Conservation (phyloP, 2,888 invertebrate species). For the Spicauda simplicius region DNA sequence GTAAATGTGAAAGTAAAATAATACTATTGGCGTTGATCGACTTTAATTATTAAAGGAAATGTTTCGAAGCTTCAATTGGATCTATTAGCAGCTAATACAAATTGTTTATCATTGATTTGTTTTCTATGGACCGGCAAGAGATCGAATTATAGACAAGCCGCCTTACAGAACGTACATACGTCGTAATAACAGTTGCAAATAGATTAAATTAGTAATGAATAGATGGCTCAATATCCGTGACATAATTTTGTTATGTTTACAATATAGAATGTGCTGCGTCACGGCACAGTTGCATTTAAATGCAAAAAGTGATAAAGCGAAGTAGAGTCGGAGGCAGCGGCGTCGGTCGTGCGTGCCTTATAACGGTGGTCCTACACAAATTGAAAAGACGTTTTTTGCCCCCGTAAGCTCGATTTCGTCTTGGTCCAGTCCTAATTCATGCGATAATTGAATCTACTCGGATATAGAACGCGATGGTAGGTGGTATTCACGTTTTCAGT, state of each 20-base stretch:
- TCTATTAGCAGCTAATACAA: conserved; percentile 8
- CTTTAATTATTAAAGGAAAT: background rate
- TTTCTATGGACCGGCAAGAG: conserved; percentile 11
- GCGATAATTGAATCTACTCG: conserved; percentile 66
- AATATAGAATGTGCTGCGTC: conserved; percentile 70
- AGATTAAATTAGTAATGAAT: conserved; percentile 66
- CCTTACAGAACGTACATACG: conserved; percentile 47
- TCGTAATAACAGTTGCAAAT: conserved; percentile 56
- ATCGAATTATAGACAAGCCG: conserved; percentile 20
- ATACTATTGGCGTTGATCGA: background rate
- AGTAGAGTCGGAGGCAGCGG: conserved; percentile 49
- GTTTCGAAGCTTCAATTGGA: background rate
- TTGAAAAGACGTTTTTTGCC: conserved; percentile 72
- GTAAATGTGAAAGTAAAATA: background rate
- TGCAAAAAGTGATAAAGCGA: conserved; percentile 72
- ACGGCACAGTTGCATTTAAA: conserved; percentile 70
- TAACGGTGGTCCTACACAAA: conserved; percentile 76
- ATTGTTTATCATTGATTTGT: conserved; percentile 19
- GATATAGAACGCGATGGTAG: conserved; percentile 51
- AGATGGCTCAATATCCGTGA: conserved; percentile 58
- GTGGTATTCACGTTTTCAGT: conserved; percentile 40
- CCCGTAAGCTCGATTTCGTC: conserved; percentile 59
- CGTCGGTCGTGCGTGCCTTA: conserved; percentile 68
- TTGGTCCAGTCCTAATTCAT: conserved; percentile 66
- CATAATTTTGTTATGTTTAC: conserved; percentile 75